phyloP scores from a whole-genome alignment of 2,797 vertebrate genomes.

The Sebastes melanostomus region DNA sequence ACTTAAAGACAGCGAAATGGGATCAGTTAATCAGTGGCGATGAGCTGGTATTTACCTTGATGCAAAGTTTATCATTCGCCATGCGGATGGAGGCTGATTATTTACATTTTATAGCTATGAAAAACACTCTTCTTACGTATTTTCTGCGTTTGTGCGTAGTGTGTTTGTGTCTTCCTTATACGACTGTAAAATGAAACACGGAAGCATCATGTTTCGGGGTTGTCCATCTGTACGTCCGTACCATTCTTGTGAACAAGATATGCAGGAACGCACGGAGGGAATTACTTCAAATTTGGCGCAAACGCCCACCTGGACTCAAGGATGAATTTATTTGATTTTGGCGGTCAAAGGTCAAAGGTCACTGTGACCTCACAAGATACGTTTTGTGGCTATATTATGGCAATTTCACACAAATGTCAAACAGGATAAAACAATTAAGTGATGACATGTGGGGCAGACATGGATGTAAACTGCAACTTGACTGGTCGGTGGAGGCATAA shows the following conservation, averaged over 20 bases:
- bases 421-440: background rate
- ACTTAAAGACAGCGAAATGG: conserved; percentile 25
- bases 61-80: background rate
- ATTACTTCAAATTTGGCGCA: background rate
- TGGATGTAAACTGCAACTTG: background rate
- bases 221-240: background rate
- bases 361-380: background rate
- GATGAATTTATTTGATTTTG: background rate
- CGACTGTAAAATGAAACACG: too few relatives aligned
- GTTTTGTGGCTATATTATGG: background rate
- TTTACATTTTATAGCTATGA: background rate
- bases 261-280: background rate
- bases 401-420: background rate
- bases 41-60: conserved; percentile 10
- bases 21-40: conserved; percentile 16
- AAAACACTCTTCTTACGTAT: background rate
- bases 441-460: background rate
- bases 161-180: background rate
- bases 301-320: background rate
- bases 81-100: background rate
- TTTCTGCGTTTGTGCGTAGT: background rate
- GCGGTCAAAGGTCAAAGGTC: too few relatives aligned
- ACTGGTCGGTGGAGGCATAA: background rate
- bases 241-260: background rate
- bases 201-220: background rate